Percentiles rank a stretch among this genome's conserved stretches.
phyloP scores from a whole-genome alignment of 2,113 vertebrate genomes.

The Dryoscopus gambensis region DNA sequence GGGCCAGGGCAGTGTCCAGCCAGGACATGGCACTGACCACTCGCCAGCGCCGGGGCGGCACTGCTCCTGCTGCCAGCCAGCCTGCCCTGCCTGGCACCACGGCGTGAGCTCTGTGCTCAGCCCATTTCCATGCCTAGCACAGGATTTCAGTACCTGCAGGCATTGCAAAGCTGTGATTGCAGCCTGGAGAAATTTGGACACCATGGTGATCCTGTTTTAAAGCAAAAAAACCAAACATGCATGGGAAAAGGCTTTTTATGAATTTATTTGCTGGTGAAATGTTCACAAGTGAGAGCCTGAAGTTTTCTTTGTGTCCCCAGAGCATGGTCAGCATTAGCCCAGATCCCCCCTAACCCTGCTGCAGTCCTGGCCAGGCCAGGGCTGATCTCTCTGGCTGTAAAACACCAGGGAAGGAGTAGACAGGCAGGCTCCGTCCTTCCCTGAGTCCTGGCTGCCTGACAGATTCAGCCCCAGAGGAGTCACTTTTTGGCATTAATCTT shows the following conservation, averaged over 20 bases:
- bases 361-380: neutral
- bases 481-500: conserved; percentile 29
- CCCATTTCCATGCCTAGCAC: neutral
- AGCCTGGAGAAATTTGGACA: neutral
- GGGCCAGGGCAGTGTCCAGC: fast-evolving
- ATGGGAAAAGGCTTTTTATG: neutral
- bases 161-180: neutral
- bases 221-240: neutral
- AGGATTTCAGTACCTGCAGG: neutral
- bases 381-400: neutral
- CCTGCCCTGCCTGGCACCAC: neutral
- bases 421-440: neutral
- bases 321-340: neutral
- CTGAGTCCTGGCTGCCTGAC: conserved; percentile 26
- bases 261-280: neutral
- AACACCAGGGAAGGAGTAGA: neutral
- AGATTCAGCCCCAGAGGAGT: conserved; percentile 30
- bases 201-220: neutral
- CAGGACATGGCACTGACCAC: neutral
- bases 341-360: neutral
- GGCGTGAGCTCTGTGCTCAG: neutral
- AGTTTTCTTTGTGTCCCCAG: neutral
- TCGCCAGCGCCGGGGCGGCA: neutral
- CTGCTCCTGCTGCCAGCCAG: neutral
- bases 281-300: neutral